A percentile compares a stretch with the other conserved stretches of the same genome.
Conservation (phyloP, 1,140 invertebrate genomes). For the Cydia amplana region DNA sequence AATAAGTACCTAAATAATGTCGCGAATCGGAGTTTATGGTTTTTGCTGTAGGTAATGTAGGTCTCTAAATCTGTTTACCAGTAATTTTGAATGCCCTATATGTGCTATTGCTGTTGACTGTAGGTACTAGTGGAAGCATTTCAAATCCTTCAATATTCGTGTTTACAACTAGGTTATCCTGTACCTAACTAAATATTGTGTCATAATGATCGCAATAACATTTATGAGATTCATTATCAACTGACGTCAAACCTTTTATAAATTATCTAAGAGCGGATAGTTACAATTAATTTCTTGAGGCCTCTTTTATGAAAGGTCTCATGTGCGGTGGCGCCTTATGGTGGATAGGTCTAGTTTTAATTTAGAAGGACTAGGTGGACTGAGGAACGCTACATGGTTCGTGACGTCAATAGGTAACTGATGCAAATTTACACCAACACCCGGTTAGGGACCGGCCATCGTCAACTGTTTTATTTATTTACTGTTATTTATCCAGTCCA, state of each 20-base stretch:
- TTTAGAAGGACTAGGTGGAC: not conserved
- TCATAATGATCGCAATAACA: not conserved
- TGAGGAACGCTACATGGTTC: slow-evolving; percentile 1
- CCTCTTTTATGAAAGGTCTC: not conserved
- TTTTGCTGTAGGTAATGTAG: too few species aligned
- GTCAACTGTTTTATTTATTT: not conserved
- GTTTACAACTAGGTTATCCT: not conserved
- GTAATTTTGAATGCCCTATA: too few species aligned
- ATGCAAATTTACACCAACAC: not conserved
- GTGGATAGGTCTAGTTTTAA: not conserved
- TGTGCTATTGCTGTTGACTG: too few species aligned
- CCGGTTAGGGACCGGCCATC: not conserved
- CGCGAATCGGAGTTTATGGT: too few species aligned
- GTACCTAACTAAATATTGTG: not conserved
- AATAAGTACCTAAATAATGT: too few species aligned
- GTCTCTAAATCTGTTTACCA: too few species aligned
- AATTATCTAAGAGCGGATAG: slow-evolving; percentile 11
- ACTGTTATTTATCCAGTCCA: not conserved
- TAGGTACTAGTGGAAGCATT: too few species aligned
- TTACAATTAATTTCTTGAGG: not conserved
- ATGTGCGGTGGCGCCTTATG: not conserved
- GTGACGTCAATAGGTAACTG: slow-evolving; percentile 8
- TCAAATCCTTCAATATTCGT: not conserved
- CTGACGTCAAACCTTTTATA: slow-evolving; percentile 5
- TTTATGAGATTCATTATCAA: not conserved